Evolutionary conservation across 2,888 invertebrate species (phyloP).

Genomic region (Craniophora ligustri): DNA sequence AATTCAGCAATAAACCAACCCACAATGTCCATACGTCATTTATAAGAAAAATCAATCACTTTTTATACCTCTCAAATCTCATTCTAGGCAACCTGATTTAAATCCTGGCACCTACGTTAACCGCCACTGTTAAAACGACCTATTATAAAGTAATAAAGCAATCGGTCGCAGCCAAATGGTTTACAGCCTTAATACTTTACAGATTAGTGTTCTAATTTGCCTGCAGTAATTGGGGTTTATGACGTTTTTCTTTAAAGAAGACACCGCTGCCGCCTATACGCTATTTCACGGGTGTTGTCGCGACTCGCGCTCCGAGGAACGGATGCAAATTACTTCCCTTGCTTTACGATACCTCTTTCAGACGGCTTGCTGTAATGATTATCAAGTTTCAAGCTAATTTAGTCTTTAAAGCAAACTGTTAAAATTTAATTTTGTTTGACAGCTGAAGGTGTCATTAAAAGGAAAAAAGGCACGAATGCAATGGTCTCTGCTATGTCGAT

Average conservation of each 20-base stretch:
- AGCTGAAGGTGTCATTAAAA: constrained; percentile 31
- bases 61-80: constrained; percentile 48
- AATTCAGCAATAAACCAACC: constrained; percentile 44
- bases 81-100: constrained; percentile 61
- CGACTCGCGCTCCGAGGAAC: constrained; percentile 59
- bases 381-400: constrained; percentile 47
- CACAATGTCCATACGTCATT: constrained; percentile 39
- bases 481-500: constrained; percentile 32
- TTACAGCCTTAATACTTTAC: constrained; percentile 80
- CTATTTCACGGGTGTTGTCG: constrained; percentile 85
- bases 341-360: constrained; percentile 79
- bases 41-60: constrained; percentile 52
- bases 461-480: constrained; percentile 22
- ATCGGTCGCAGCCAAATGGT: constrained; percentile 71
- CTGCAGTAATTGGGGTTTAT: constrained; percentile 78
- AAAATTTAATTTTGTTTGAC: constrained; percentile 48
- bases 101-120: constrained; percentile 56
- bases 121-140: constrained; percentile 77
- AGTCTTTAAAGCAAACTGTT: constrained; percentile 47
- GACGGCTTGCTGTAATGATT: constrained; percentile 62
- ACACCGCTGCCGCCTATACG: constrained; percentile 65
- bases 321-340: constrained; percentile 82
- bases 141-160: constrained; percentile 80
- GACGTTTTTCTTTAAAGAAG: constrained; percentile 67
- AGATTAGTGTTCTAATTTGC: constrained; percentile 86